Evolutionary conservation across 1,140 invertebrate species (phyloP), one percentile per base, ranked within the genome.

Genomic region (Diprion similis): DNA sequence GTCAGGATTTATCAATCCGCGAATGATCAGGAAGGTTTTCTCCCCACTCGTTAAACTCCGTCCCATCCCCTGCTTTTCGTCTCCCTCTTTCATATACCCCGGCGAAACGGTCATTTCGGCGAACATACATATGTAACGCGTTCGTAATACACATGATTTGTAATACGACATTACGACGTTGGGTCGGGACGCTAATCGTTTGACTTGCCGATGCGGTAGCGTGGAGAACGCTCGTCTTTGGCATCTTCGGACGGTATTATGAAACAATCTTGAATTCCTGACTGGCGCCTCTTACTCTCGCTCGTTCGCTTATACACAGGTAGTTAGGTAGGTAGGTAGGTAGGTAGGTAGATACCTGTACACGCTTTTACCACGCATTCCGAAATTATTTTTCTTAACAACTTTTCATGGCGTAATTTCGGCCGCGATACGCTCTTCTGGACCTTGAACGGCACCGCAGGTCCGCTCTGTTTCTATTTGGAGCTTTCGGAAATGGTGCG

Each of bases 21-120:
- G 66, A 64, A 64, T 64, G 48, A 77, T 75, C 74, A 72, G 74
- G 76, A 76, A 77, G 72, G 72, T 73, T 75, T 37, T 68, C 19
- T 45, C 51, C n/a, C 51, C 51, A 59, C 51, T 48, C 68, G n/a
- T 47, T 73, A 66, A 72, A 76, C 18, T 51, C 71, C 66, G 59
- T 10, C 72, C 71, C 47, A 46, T 70, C 69, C 46, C 37, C 68
- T 47, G 47, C 13, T 69, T 67, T 72, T 72, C 67, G 8, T 18
- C 18, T 24, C 18, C 59, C 46, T 51, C 17, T 4, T 47, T 1
- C 46, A 73, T 10, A 59, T 19, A 70, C 65, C 68, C 68, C 19
- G 24, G 24, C 24, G 24, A 37, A 37, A 37, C 24, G 24, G 24
- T 37, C 24, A 37, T 37, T 37, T 37, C 24, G 24, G 24, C 24